Evolutionary conservation across 1,140 invertebrate species (phyloP), one percentile per base, ranked within the genome.

Genomic region (Drosophila pseudoananassae): DNA sequence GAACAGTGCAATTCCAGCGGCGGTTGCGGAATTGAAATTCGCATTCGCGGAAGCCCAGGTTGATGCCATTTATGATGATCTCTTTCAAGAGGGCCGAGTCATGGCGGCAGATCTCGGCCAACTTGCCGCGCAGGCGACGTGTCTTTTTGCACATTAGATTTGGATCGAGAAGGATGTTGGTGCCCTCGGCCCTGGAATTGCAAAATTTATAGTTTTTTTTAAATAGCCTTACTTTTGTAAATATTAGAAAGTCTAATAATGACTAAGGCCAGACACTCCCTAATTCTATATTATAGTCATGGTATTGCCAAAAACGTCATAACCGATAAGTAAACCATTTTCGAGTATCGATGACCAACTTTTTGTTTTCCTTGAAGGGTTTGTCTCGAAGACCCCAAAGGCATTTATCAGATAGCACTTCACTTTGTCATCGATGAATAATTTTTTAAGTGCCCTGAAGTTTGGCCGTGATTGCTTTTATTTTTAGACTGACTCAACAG

Each of bases 131-230:
- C 83, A 95, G 88, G 72, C 95, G 93, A 12, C 96, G 93, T 46
- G 95, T 95, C 92, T 97, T 96, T 76, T 95, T 96, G 92, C 97
- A 98, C 71, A 98, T 95, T 91, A 96, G 94, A 90, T 95, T 95
- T 50, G 97, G 96, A 92, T 98, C 97, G 93, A 98, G 94, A 76
- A 98, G 94, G 82, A 98, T 94, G 87, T 97, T 96, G 92, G 95
- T 97, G 88, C 95, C 95, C 85, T 95, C 94, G 84, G 95, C 95
- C 95, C 95, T 96, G 12, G 91, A 91, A 54, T 20, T 20, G 20
- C 2, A 20, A 20, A 20, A 20, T 20, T 20, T 20, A 3, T 20
- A 20, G 20, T 20, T 20, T 20, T 20, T 20, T 3, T 20, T 20
- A 3, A 20, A 38, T n/a, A n/a, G n/a, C n/a, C n/a, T n/a, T n/a